A percentile compares a stretch with the other conserved stretches of the same genome.
These are phyloP conservation scores for Ricordea florida DNA, from an alignment of 92 coral and sea anemone genomes.

Conservation along the genomic window DNA sequence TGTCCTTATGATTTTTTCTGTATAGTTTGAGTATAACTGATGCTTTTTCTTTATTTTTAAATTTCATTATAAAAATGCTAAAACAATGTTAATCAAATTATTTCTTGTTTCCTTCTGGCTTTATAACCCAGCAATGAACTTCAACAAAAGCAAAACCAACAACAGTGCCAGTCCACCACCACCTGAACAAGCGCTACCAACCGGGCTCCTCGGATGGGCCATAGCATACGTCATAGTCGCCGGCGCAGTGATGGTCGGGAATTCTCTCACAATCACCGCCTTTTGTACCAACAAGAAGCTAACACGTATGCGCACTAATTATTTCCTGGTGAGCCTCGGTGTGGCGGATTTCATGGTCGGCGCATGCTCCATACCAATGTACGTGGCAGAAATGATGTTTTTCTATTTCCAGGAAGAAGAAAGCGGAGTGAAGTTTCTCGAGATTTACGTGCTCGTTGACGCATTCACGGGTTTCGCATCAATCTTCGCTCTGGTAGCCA, in stretches of 20 bases:
- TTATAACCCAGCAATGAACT: no score
- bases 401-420: constrained; percentile 14
- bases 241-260: constrained; percentile 71
- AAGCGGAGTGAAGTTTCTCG: constrained; percentile 17
- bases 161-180: constrained; percentile 5
- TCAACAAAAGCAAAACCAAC: constrained; percentile 20
- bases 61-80: no score
- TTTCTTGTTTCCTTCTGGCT: no score
- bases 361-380: constrained; percentile 83
- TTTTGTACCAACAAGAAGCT: constrained; percentile 73
- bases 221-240: constrained; percentile 65
- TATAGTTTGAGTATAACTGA: no score
- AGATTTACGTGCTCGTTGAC: constrained; percentile 65
- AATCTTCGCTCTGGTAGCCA: constrained; percentile 72
- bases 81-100: no score
- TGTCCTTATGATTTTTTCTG: no score
- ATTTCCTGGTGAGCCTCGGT: constrained; percentile 84
- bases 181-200: not conserved
- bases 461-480: constrained; percentile 87
- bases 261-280: constrained; percentile 77
- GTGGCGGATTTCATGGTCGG: constrained; percentile 88
- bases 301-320: constrained; percentile 81
- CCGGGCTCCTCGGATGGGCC: constrained; percentile 71
- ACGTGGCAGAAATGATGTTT: constrained; percentile 67
- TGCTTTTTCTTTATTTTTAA: no score